A percentile compares a stretch with the other conserved stretches of the same genome.
Conservation (phyloP, 2,888 invertebrate genomes). For the Flexamia atlantica region DNA sequence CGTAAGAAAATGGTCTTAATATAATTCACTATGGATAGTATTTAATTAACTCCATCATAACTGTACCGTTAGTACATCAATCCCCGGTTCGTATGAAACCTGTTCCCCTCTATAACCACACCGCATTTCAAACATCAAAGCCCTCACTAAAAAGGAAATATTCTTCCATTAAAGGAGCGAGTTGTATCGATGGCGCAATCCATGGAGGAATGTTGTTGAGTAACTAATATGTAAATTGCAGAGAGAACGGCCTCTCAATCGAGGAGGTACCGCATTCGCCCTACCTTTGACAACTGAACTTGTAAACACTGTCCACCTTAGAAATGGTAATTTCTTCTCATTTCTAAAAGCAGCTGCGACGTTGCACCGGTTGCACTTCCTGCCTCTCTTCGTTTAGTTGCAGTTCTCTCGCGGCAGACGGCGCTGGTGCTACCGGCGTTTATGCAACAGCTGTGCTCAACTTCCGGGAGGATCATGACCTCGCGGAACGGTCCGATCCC, state of each 20-base stretch:
- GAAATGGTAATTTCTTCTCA: not conserved
- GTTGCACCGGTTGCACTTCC: too few species aligned
- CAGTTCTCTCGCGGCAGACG: too few species aligned
- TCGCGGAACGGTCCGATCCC: not conserved
- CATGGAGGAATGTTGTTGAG: conserved; percentile 1
- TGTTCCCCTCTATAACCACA: too few species aligned
- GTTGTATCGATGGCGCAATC: not conserved
- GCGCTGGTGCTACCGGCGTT: too few species aligned
- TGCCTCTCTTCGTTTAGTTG: too few species aligned
- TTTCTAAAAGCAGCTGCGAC: not conserved
- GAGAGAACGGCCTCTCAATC: not conserved
- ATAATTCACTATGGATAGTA: too few species aligned
- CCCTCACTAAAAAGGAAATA: not conserved
- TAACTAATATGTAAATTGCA: not conserved
- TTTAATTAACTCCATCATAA: too few species aligned
- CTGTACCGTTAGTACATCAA: too few species aligned
- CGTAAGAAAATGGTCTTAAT: too few species aligned
- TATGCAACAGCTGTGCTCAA: not conserved
- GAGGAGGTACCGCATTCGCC: not conserved
- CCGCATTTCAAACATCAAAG: not conserved
- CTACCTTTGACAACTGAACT: not conserved
- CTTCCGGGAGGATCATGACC: not conserved
- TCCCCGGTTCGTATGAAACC: too few species aligned
- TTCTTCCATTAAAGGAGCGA: not conserved
- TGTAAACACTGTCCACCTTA: not conserved